phyloP scores from a whole-genome alignment of 92 coral and sea anemone genomes.

The Epizoanthus illoricatus region DNA sequence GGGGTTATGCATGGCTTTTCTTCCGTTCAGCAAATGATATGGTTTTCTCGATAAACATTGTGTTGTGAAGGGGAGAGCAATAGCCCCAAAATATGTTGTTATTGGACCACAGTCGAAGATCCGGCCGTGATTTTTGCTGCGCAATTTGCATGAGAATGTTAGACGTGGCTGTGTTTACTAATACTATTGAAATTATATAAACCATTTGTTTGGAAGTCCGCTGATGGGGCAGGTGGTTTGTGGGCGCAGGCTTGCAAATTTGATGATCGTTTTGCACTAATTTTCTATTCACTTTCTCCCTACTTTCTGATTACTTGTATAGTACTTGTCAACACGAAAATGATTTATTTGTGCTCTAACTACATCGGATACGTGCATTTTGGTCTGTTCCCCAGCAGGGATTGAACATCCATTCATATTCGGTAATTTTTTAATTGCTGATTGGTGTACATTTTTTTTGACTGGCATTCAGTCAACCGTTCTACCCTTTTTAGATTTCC shows the following conservation, averaged over 20 bases:
- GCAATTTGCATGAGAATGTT: slow-evolving; percentile 33
- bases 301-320: too few relatives aligned
- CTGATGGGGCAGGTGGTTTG: slow-evolving; percentile 26
- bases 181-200: background rate
- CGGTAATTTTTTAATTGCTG: too few relatives aligned
- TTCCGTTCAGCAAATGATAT: background rate
- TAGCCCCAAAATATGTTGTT: background rate
- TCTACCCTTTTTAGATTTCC: too few relatives aligned
- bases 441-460: too few relatives aligned
- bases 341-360: too few relatives aligned
- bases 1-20: background rate
- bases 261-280: too few relatives aligned
- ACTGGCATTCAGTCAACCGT: too few relatives aligned
- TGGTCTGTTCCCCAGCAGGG: too few relatives aligned
- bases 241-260: slow-evolving; percentile 9
- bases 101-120: background rate
- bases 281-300: too few relatives aligned
- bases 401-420: too few relatives aligned
- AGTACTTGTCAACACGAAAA: background rate
- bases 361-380: too few relatives aligned
- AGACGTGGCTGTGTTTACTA: slow-evolving; percentile 4
- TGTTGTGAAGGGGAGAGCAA: background rate
- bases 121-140: slow-evolving; percentile 11
- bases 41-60: background rate
- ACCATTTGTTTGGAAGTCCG: slow-evolving; percentile 19